These are phyloP conservation scores for Calameuta filiformis DNA, from an alignment of 2,888 invertebrate species.

Conservation along the genomic window DNA sequence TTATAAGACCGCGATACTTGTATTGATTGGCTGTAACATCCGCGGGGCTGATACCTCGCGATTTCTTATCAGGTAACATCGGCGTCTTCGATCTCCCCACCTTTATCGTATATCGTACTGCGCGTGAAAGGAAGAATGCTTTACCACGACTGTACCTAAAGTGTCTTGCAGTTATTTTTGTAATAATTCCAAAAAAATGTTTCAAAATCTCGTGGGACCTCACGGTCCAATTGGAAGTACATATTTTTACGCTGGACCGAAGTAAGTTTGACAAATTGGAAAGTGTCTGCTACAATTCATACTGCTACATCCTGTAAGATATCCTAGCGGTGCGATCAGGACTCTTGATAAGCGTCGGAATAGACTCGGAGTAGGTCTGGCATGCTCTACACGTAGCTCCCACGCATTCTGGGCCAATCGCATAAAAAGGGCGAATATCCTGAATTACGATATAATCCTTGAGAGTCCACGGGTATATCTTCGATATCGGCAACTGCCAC, in stretches of 20 bases:
- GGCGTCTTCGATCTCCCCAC: background rate
- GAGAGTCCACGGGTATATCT: background rate
- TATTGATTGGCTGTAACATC: constrained; percentile 32
- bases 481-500: constrained; percentile 1
- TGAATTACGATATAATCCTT: constrained; percentile 6
- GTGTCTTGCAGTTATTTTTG: background rate
- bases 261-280: background rate
- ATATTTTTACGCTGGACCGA: background rate
- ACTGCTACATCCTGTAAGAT: background rate
- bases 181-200: background rate
- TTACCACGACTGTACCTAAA: background rate
- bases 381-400: background rate
- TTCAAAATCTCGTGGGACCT: background rate
- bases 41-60: constrained; percentile 7
- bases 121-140: background rate
- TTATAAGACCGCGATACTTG: constrained; percentile 28
- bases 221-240: background rate
- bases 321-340: background rate
- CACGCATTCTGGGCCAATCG: background rate
- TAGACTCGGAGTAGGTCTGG: background rate
- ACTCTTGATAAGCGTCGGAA: background rate
- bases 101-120: background rate
- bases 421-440: background rate
- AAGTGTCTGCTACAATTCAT: background rate
- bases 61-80: constrained; percentile 20